Percentiles rank a stretch among this genome's conserved stretches.
Evolutionary conservation across 2,113 vertebrate species (phyloP).

Genomic region (Zosterops pallidus): DNA sequence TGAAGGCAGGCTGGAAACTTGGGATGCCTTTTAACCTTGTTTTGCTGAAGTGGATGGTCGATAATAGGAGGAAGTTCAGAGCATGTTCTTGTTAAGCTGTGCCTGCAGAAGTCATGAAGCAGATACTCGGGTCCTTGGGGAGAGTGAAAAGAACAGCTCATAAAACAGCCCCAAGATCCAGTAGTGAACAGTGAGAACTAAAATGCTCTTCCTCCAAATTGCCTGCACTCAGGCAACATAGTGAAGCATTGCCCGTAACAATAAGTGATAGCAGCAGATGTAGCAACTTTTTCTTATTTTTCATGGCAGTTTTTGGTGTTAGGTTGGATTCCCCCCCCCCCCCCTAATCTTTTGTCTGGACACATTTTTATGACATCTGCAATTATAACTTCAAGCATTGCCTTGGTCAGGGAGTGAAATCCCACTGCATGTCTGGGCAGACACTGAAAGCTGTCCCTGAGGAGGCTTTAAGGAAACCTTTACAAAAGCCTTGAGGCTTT

Average conservation of each 20-base stretch:
- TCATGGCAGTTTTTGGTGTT: neutral
- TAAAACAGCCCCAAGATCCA: neutral
- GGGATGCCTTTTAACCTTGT: neutral
- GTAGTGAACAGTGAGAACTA: neutral
- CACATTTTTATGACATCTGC: neutral
- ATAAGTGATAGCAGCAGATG: neutral
- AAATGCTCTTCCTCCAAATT: neutral
- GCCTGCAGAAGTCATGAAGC: neutral
- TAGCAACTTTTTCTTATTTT: neutral
- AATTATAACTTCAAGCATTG: neutral
- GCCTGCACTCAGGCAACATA: neutral
- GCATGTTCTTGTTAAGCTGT: accelerated
- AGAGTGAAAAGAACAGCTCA: neutral
- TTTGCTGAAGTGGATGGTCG: neutral
- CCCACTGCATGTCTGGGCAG: neutral
- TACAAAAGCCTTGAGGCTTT: neutral
- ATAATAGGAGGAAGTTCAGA: neutral
- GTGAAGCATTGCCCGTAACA: neutral
- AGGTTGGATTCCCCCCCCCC: neutral
- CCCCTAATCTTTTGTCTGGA: neutral
- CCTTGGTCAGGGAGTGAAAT: neutral
- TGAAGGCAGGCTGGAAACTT: neutral
- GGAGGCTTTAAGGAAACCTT: neutral
- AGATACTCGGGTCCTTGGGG: neutral
- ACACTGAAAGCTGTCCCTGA: neutral